Percentiles rank a stretch among this genome's conserved stretches.
These are phyloP conservation scores for Corythornis vintsioides DNA, from an alignment of 2,113 vertebrate species.

Conservation along the genomic window DNA sequence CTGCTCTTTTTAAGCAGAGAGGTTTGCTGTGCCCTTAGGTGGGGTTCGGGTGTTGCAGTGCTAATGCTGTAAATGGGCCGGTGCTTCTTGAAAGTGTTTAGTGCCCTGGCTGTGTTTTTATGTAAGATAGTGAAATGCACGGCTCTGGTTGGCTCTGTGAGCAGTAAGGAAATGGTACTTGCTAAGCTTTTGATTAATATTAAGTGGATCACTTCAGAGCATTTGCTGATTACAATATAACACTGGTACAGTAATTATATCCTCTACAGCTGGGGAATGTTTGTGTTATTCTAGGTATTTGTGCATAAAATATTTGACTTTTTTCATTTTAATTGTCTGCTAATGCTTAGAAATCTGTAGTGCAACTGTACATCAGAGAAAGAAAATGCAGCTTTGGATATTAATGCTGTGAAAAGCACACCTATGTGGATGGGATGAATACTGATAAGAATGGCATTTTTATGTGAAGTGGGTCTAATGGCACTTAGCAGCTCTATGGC, in stretches of 20 bases:
- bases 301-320: neutral
- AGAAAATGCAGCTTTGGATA: neutral
- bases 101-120: neutral
- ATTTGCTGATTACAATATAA: conserved; percentile 10
- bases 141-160: neutral
- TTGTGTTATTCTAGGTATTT: neutral
- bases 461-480: neutral
- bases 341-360: neutral
- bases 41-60: neutral
- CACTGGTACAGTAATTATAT: neutral
- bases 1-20: neutral
- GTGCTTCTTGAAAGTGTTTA: neutral
- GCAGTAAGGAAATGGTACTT: neutral
- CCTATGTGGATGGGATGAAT: neutral
- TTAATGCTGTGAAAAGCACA: neutral
- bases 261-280: neutral
- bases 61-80: neutral
- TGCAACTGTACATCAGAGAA: neutral
- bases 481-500: neutral
- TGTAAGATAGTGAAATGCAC: neutral
- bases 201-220: neutral
- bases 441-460: neutral
- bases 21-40: neutral
- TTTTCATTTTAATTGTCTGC: neutral
- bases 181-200: neutral